Conservation (phyloP, 2,888 invertebrate genomes). For the Caenorhabditis panamensis region DNA sequence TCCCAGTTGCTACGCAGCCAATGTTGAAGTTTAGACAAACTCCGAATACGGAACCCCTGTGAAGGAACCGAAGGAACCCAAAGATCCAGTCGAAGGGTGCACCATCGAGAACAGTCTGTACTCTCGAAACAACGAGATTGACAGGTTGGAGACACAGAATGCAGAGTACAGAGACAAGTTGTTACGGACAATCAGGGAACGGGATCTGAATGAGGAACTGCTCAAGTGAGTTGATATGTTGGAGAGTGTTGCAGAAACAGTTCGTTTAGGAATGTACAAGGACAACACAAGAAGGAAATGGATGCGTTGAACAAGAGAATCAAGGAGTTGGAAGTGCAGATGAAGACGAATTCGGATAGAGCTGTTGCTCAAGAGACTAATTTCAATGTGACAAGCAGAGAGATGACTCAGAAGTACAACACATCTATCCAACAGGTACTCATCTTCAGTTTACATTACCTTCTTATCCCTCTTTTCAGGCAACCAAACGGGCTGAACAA, state of each 20-base stretch:
- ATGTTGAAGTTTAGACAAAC: slow-evolving; percentile 22
- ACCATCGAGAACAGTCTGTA: slow-evolving; percentile 81
- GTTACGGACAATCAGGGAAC: slow-evolving; percentile 67
- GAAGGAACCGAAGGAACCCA: slow-evolving; percentile 7
- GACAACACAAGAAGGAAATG: slow-evolving; percentile 62
- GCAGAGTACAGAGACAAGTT: slow-evolving; percentile 74
- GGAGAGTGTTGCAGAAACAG: too few species aligned
- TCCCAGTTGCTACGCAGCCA: too few species aligned
- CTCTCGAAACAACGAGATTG: slow-evolving; percentile 67
- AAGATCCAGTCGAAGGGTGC: background rate
- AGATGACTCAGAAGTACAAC: slow-evolving; percentile 69
- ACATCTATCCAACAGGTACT: slow-evolving; percentile 65
- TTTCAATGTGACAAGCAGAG: slow-evolving; percentile 67
- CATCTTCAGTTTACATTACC: too few species aligned
- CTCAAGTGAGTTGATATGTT: too few species aligned
- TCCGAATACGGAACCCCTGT: slow-evolving; percentile 53
- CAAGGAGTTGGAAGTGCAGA: slow-evolving; percentile 69
- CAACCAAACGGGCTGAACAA: slow-evolving; percentile 69
- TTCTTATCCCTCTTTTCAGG: slow-evolving; percentile 51
- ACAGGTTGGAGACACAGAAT: slow-evolving; percentile 72
- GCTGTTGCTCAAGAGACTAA: slow-evolving; percentile 72
- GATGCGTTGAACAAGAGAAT: slow-evolving; percentile 63
- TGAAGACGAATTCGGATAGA: slow-evolving; percentile 71
- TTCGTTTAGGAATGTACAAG: slow-evolving; percentile 62
- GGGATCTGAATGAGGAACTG: slow-evolving; percentile 50